Base-by-base conservation (phyloP, 2,888 invertebrate species). In the Drosophila suboccidentalis region DNA sequence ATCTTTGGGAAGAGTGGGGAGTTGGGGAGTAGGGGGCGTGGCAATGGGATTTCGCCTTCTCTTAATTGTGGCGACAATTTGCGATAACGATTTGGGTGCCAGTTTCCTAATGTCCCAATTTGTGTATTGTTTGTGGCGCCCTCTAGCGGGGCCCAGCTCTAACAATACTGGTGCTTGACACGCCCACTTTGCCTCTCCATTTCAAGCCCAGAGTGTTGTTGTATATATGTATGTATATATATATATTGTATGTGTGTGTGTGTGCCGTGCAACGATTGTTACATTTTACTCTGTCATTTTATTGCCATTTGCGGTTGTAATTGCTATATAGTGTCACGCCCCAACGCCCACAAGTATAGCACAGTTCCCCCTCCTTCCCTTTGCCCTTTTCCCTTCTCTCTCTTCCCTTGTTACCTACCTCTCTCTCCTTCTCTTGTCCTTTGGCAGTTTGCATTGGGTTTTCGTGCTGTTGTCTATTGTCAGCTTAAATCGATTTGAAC, bases 281-380 rank as follows among this genome's bases (percentile, higher is more conserved):
- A 79, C 71, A 79, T 81, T 82, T 83, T 78, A 73, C 78, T 85
- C 81, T 74, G 80, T 77, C 83, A 87, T 83, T 83, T 87, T 83
- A 87, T 87, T 82, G 79, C 88, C 88, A 87, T 83, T 88, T 85
- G 85, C 81, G 85, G 85, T 88, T 85, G 85, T 83, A 85, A 88
- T 88, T 85, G 89, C 81, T 75, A 62, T 75, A 78, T 72, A 71
- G 68, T 70, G 70, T 54, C 79, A 74, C 79, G 72, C 79, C 82
- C 81, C 74, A 43, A 50, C 61, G 47, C 60, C 62, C 51, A 53
- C 54, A 50, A 15, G 22, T 44, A 44, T 22, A 22, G 44, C 22
- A n/a, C 44, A 41, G 17, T 17, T 13, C 39, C 54, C 54, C 44
- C 53, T 34, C 29, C 47, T 34, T 2, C 32, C 38, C 11, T 5